Evolutionary conservation across 2,113 vertebrate genomes (phyloP), one percentile per base, ranked within the genome.

Genomic region (Emydura subglobosa): DNA sequence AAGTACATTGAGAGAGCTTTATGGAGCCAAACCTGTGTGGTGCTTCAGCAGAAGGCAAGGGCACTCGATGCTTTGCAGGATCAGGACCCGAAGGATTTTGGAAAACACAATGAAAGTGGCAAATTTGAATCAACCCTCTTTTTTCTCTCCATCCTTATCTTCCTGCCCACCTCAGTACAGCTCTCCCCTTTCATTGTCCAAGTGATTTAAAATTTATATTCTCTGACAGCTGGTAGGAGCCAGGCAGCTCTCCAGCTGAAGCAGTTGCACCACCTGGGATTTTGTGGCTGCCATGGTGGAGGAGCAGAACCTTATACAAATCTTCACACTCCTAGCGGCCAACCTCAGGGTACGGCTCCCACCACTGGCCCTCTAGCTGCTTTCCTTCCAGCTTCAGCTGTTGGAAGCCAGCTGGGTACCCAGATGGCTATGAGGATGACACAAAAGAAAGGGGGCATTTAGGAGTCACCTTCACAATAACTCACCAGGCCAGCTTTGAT

Each of bases 381-480:
- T 7, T 34, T 1, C 0, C 0, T 3, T 7, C 42, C 31, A 50
- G 53, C 25, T 5, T 0, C 44, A 22, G 68, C 55, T 42, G 19
- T 19, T 10, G 3, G 83, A 39, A 83, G 72, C 89, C 82, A 80
- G 42, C 87, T 87, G 59, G n/a, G 51, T 80, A 39, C 34, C 44
- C 34, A 9, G 25, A 5, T 34, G 14, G 68, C 82, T 65, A 31
- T 53, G n/a, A 59, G 59, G 54, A 50, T 0, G 4, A 21, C 0
- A 0, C 53, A 42, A 7, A 68, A 85, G 79, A 8, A 31, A 17
- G n/a, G 50, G 17, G 22, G 21, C 29, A 7, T 21, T 57, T 74
- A 0, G 1, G 25, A 79, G 80, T n/a, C 39, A 44, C 59, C 31
- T 0, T 0, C 74, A 55, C 12, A 82, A 42, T 72, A 92, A 10